A percentile compares a stretch with the other conserved stretches of the same genome.
phyloP scores from a whole-genome alignment of 1,140 invertebrate genomes.

The Bombus terrestris region DNA sequence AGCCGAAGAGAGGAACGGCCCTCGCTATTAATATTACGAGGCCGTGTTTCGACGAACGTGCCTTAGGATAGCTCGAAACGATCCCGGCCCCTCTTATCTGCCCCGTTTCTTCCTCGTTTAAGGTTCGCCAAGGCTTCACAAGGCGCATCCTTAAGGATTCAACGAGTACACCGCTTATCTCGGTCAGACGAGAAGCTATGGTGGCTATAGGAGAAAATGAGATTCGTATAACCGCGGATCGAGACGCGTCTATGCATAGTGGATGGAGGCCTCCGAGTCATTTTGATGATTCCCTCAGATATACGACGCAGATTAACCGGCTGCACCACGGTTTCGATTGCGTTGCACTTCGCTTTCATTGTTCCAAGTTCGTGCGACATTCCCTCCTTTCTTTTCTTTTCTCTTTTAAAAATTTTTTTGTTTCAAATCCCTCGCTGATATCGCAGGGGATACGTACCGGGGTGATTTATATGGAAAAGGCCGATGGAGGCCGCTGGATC shows the following conservation, averaged over 20 bases:
- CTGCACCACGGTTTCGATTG: conserved; percentile 6
- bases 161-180: conserved; percentile 67
- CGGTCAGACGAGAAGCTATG: conserved; percentile 61
- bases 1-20: neutral
- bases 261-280: conserved; percentile 29
- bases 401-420: neutral
- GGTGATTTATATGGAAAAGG: conserved; percentile 39
- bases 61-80: conserved; percentile 60
- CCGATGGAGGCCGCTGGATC: conserved; percentile 1
- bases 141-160: conserved; percentile 62
- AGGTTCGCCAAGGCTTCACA: conserved; percentile 40
- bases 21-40: conserved; percentile 62
- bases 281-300: conserved; percentile 54
- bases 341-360: neutral
- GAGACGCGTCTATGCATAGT: conserved; percentile 55
- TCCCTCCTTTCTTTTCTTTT: neutral
- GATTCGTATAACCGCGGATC: conserved; percentile 63
- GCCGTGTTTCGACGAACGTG: conserved; percentile 58
- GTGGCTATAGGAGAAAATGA: conserved; percentile 67
- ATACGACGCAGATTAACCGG: conserved; percentile 29
- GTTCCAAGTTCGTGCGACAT: too few species aligned
- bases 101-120: conserved; percentile 6
- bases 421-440: conserved; percentile 20
- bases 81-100: conserved; percentile 50
- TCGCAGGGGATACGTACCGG: neutral